A percentile compares a stretch with the other conserved stretches of the same genome.
phyloP scores from a whole-genome alignment of 1,140 invertebrate species.

The Pteromalus puparum region DNA sequence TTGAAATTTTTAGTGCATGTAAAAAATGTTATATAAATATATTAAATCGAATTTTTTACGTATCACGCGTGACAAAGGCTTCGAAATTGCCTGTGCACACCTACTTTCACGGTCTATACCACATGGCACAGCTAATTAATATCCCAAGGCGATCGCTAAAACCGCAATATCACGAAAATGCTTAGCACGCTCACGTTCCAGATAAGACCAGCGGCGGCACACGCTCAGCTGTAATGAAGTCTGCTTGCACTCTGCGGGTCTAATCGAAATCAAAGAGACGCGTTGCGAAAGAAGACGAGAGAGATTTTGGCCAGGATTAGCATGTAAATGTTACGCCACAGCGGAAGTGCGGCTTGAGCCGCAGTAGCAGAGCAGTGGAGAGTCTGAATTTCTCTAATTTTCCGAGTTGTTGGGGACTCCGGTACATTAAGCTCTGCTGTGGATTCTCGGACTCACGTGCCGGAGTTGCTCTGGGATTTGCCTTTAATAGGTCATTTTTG shows the following conservation, averaged over 20 bases:
- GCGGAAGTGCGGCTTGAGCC: not conserved
- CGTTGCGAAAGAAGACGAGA: constrained; percentile 23
- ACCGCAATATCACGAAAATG: not conserved
- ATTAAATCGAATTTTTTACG: not conserved
- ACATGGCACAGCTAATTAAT: not conserved
- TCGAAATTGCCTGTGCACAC: not conserved
- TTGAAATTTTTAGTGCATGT: no score
- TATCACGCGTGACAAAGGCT: not conserved
- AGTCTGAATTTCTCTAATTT: constrained; percentile 33
- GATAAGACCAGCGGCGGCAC: not conserved
- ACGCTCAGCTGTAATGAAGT: not conserved
- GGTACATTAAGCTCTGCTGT: not conserved
- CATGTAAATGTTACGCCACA: constrained; percentile 27
- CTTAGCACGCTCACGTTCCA: not conserved
- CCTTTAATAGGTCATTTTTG: not conserved
- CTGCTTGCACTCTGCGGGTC: not conserved
- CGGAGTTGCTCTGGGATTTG: not conserved
- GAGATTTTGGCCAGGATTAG: constrained; percentile 12
- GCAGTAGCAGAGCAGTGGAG: not conserved
- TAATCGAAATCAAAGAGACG: constrained; percentile 35
- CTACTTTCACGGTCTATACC: not conserved
- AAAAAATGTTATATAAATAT: no score
- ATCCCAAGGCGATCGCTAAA: not conserved
- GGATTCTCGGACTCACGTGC: not conserved
- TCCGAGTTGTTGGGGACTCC: constrained; percentile 34